Evolutionary conservation across 2,888 invertebrate species (phyloP).

Genomic region (Acanthosepion pharaonis): DNA sequence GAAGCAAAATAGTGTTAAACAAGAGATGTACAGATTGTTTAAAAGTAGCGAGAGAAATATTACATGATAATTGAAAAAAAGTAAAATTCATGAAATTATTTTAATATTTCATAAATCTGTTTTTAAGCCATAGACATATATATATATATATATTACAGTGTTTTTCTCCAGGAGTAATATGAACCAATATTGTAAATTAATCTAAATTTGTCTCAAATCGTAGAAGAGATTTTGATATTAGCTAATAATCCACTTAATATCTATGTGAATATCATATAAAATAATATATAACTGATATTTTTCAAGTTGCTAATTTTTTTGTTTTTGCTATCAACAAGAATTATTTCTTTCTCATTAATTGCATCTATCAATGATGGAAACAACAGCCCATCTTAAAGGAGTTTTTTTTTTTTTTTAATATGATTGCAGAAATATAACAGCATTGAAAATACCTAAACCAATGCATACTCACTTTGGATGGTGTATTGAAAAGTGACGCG

Average conservation of each 20-base stretch:
- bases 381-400: neutral
- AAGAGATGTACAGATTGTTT: neutral
- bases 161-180: too few species aligned
- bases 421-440: neutral
- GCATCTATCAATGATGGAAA: neutral
- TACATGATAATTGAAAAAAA: neutral
- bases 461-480: conserved; percentile 33
- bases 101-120: neutral
- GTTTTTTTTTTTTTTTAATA: neutral
- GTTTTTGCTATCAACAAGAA: neutral
- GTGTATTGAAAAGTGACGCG: conserved; percentile 42
- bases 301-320: too few species aligned
- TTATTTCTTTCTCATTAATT: neutral
- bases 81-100: neutral
- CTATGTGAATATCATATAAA: too few species aligned
- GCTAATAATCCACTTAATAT: too few species aligned
- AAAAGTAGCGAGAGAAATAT: neutral
- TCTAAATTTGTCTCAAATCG: neutral
- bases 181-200: neutral
- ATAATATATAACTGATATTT: too few species aligned
- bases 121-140: too few species aligned
- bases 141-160: too few species aligned
- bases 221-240: too few species aligned
- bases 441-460: neutral
- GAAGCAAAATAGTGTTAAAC: neutral